Evolutionary conservation across 2,113 vertebrate species (phyloP).

Genomic region (Pachycephala philippinensis): DNA sequence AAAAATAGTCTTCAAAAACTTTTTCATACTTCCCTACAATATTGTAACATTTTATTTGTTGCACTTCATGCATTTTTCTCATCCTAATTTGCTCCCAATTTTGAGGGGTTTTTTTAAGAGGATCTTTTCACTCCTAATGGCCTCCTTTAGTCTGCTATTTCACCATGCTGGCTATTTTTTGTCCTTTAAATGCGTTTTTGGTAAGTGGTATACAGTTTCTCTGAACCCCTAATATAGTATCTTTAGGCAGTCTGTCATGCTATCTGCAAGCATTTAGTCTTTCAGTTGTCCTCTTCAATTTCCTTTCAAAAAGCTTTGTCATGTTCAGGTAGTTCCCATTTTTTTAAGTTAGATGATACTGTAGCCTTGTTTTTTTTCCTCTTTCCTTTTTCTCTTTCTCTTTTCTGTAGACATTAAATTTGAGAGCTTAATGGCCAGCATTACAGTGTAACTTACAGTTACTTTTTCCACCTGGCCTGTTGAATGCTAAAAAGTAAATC

Average conservation of each 20-base stretch:
- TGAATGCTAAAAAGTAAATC: not conserved
- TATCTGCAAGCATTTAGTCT: not conserved
- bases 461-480: not conserved
- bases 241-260: not conserved
- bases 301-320: slow-evolving; percentile 7
- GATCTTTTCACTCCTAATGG: slow-evolving; percentile 9
- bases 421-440: not conserved
- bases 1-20: not conserved
- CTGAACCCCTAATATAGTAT: not conserved
- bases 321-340: not conserved
- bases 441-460: not conserved
- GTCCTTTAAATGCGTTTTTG: not conserved
- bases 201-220: slow-evolving; percentile 13
- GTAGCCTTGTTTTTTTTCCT: not conserved
- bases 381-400: not conserved
- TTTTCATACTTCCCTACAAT: not conserved
- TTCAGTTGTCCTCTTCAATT: not conserved
- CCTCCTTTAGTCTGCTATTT: not conserved
- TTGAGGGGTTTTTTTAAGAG: not conserved
- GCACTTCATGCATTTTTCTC: not conserved
- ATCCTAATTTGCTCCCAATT: not conserved
- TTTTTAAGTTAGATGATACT: not conserved
- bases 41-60: not conserved
- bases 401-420: not conserved
- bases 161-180: not conserved